Conservation (phyloP, 2,888 invertebrate genomes). For the Escarpia spicata region DNA sequence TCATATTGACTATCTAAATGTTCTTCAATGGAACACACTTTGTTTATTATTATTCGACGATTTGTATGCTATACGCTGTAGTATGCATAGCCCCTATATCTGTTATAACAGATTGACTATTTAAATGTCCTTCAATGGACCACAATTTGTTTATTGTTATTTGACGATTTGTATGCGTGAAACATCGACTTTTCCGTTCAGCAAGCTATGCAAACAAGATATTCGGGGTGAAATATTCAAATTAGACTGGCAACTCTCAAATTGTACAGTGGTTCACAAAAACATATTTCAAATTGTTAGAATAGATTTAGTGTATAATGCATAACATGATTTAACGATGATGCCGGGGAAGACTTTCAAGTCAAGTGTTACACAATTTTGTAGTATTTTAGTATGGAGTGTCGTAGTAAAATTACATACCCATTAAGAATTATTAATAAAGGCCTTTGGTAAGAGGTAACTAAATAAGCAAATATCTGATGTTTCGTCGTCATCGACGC, state of each 20-base stretch:
- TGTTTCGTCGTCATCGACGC: neutral
- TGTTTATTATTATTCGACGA: no score
- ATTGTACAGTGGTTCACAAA: no score
- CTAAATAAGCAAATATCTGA: neutral
- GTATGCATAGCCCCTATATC: no score
- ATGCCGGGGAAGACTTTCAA: neutral
- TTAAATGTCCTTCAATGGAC: neutral
- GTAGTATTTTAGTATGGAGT: neutral
- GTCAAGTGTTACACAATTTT: neutral
- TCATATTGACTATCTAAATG: neutral
- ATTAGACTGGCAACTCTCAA: no score
- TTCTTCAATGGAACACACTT: neutral
- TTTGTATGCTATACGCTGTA: no score
- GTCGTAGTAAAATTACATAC: neutral
- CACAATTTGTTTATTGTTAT: no score
- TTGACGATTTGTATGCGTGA: no score
- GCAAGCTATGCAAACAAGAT: no score
- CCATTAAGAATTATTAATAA: no score
- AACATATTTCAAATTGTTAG: no score
- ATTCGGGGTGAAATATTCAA: no score
- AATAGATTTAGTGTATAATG: neutral
- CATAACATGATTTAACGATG: neutral
- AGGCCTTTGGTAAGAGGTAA: neutral
- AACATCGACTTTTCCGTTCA: no score
- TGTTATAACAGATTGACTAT: neutral